Evolutionary conservation across 2,888 invertebrate genomes (phyloP).

Genomic region (Darwinula stevensoni): DNA sequence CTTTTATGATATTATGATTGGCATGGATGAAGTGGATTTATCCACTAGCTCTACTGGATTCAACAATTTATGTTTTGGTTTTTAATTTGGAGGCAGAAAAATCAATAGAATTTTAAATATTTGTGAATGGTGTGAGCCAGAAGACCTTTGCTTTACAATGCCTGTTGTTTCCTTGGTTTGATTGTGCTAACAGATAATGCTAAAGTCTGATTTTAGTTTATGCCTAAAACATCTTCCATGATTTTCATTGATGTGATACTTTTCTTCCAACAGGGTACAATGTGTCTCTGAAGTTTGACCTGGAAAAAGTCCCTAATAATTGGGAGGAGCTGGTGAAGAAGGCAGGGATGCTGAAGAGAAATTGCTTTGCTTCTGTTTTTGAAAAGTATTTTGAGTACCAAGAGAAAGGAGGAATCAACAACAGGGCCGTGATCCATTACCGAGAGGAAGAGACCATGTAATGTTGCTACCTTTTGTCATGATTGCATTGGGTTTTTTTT

Average conservation of each 20-base stretch:
- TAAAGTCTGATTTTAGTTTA: neutral
- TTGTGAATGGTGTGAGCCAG: no score
- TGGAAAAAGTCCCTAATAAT: constrained; percentile 67
- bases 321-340: constrained; percentile 69
- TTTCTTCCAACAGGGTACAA: constrained; percentile 44
- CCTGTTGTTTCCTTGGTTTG: neutral
- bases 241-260: neutral
- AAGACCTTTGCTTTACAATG: no score
- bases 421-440: constrained; percentile 91
- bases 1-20: no score
- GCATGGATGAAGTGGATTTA: no score
- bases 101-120: no score
- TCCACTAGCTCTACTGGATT: no score
- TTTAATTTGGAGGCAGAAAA: no score
- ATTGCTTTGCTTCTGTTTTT: constrained; percentile 97
- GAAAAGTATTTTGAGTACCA: constrained; percentile 98
- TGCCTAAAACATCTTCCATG: neutral
- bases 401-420: constrained; percentile 65
- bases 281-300: constrained; percentile 68
- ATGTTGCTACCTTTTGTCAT: no score
- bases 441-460: constrained; percentile 95
- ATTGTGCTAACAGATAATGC: neutral
- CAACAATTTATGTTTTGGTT: no score
- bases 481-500: no score
- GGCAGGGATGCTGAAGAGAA: constrained; percentile 75